Conservation (phyloP, 2,113 vertebrate species). For the Apteryx owenii region DNA sequence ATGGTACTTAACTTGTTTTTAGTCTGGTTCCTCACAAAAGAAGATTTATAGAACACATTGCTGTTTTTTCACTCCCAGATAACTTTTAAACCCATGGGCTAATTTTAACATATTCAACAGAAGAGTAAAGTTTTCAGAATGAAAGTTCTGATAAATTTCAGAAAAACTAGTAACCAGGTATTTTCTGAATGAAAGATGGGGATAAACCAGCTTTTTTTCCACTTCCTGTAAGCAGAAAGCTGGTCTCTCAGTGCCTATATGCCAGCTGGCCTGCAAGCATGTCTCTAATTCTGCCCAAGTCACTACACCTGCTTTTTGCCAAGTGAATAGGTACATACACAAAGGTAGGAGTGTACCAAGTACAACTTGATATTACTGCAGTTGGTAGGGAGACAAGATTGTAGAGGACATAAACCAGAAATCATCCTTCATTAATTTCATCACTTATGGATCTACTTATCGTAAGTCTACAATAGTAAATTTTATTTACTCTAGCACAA, state of each 20-base stretch:
- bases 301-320: not conserved
- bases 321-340: accelerated
- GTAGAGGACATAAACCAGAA: not conserved
- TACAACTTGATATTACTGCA: not conserved
- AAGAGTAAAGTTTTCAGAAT: not conserved
- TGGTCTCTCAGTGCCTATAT: not conserved
- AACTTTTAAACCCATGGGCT: not conserved
- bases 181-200: not conserved
- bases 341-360: not conserved
- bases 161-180: not conserved
- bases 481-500: not conserved
- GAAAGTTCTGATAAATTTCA: not conserved
- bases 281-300: not conserved
- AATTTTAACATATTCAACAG: not conserved
- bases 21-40: not conserved
- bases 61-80: not conserved
- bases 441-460: not conserved
- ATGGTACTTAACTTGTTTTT: not conserved
- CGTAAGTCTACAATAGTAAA: not conserved
- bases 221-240: not conserved
- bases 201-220: not conserved
- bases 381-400: not conserved
- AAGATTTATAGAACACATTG: not conserved
- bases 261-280: not conserved
- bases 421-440: not conserved